Percentiles rank a stretch among this genome's conserved stretches.
phyloP scores from a whole-genome alignment of 2,797 vertebrate genomes.

The Pogoniulus pusillus region DNA sequence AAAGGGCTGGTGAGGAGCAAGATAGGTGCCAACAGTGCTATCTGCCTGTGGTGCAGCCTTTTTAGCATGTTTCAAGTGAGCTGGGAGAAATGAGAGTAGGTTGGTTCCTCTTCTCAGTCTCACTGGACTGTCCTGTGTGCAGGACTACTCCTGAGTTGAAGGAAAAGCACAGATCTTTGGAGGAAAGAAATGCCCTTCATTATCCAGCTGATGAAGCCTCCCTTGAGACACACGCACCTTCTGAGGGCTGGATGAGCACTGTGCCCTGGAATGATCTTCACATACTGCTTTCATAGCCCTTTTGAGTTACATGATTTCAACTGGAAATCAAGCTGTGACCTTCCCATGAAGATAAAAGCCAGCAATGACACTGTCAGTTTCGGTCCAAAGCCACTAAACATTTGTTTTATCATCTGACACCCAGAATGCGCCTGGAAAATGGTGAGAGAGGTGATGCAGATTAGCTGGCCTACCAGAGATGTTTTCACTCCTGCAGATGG shows the following conservation, averaged over 20 bases:
- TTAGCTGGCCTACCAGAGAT: conserved; percentile 27
- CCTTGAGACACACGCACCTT: background rate
- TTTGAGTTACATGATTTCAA: background rate
- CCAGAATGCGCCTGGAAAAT: conserved; percentile 30
- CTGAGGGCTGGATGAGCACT: background rate
- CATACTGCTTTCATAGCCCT: background rate
- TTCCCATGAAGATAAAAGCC: background rate
- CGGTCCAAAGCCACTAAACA: conserved; percentile 23
- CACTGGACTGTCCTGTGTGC: background rate
- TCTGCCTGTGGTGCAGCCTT: background rate
- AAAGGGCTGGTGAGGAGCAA: background rate
- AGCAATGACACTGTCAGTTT: background rate
- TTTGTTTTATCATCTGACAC: conserved; percentile 40
- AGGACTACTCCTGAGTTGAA: background rate
- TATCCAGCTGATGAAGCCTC: background rate
- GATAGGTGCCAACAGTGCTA: background rate
- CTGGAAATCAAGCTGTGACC: background rate
- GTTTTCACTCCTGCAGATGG: conserved; percentile 23
- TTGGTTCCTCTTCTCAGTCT: background rate
- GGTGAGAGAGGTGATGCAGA: conserved; percentile 18
- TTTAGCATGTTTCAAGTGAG: background rate
- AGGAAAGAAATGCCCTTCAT: background rate
- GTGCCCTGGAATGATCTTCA: background rate
- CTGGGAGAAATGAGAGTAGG: background rate
- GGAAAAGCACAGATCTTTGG: background rate